These are phyloP conservation scores for Mactra quadrangularis DNA, from an alignment of 1,140 invertebrate species.

Conservation along the genomic window DNA sequence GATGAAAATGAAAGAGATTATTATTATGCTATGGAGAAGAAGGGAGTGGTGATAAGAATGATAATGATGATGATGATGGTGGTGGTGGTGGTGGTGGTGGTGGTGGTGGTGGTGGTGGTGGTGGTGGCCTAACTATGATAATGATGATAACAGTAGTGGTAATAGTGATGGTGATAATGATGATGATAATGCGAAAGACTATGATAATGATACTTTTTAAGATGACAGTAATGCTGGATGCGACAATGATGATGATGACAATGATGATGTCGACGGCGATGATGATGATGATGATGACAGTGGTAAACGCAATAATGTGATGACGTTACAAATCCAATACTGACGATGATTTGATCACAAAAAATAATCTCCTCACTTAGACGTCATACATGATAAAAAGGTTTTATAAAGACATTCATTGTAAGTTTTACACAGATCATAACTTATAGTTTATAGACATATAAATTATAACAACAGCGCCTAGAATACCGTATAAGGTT, in stretches of 20 bases:
- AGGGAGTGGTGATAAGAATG: not conserved
- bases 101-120: constrained; percentile 19
- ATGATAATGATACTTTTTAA: constrained; percentile 10
- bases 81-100: constrained; percentile 7
- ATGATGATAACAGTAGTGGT: not conserved
- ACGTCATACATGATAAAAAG: no score
- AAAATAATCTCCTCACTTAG: no score
- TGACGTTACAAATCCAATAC: no score
- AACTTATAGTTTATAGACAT: no score
- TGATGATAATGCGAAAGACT: constrained; percentile 3
- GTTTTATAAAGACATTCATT: no score
- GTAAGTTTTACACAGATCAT: no score
- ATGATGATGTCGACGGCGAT: constrained; percentile 26
- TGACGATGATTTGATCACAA: no score
- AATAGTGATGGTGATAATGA: constrained; percentile 36
- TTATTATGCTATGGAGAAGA: not conserved
- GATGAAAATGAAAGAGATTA: not conserved
- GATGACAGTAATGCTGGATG: not conserved
- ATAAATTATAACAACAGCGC: no score
- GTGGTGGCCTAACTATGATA: constrained; percentile 2
- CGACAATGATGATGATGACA: constrained; percentile 30
- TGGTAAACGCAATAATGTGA: no score
- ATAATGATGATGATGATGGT: constrained; percentile 14
- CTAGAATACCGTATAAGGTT: no score
- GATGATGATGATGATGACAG: constrained; percentile 15